Evolutionary conservation across 2,113 vertebrate genomes (phyloP).

Genomic region (Salvelinus fontinalis): DNA sequence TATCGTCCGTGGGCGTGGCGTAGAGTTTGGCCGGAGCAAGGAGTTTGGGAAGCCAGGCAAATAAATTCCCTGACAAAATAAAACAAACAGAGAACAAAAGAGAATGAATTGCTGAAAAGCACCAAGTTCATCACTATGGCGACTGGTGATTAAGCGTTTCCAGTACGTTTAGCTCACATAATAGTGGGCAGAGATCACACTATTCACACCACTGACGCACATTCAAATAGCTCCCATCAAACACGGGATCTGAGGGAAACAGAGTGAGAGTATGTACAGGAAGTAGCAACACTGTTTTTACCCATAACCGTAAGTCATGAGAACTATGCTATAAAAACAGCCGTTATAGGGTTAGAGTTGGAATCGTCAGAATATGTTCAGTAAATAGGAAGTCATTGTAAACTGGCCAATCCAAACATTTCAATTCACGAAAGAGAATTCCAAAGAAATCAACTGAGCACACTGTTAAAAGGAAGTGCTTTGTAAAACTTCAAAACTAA

Average conservation of each 20-base stretch:
- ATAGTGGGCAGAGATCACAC: slow-evolving; percentile 27
- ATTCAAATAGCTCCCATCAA: slow-evolving; percentile 9
- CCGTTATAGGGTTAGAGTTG: not conserved
- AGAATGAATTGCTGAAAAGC: slow-evolving; percentile 51
- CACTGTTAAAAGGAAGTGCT: not conserved
- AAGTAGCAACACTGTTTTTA: slow-evolving; percentile 22
- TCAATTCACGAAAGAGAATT: not conserved
- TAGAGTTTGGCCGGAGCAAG: too few species aligned
- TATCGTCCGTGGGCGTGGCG: too few species aligned
- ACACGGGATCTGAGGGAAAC: not conserved
- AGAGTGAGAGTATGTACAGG: slow-evolving; percentile 16
- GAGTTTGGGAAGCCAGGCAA: not conserved
- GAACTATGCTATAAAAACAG: not conserved
- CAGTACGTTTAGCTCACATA: slow-evolving; percentile 62
- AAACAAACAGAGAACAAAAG: slow-evolving; percentile 64
- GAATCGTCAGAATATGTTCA: not conserved
- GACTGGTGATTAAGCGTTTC: slow-evolving; percentile 68
- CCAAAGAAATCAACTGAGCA: not conserved
- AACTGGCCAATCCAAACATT: not conserved
- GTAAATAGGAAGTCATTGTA: not conserved
- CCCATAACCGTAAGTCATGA: not conserved
- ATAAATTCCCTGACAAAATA: slow-evolving; percentile 55
- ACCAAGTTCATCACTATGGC: slow-evolving; percentile 67
- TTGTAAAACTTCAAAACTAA: not conserved
- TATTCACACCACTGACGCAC: slow-evolving; percentile 6